phyloP scores from a whole-genome alignment of 1,140 invertebrate genomes.

The Macrosteles quadrilineatus region DNA sequence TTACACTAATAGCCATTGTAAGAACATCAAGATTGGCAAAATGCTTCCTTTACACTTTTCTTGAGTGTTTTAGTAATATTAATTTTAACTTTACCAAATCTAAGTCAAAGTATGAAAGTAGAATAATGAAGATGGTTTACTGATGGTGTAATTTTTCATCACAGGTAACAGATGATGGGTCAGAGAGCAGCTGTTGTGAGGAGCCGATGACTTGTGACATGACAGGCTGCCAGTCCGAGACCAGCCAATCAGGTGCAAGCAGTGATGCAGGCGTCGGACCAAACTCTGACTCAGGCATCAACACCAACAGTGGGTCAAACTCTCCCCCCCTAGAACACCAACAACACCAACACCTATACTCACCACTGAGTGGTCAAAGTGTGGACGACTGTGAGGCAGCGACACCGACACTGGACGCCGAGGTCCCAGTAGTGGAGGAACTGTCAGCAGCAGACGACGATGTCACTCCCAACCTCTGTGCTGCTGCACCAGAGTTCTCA shows the following conservation, averaged over 20 bases:
- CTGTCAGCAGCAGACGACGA: conserved; percentile 14
- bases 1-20: too few species aligned
- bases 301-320: conserved; percentile 40
- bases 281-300: conserved; percentile 42
- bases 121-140: too few species aligned
- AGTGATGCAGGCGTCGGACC: conserved; percentile 38
- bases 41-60: too few species aligned
- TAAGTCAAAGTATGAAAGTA: too few species aligned
- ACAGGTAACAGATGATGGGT: conserved; percentile 42
- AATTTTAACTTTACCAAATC: too few species aligned
- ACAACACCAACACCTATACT: conserved; percentile 8
- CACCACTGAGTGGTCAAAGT: conserved; percentile 13
- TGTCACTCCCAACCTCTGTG: conserved; percentile 1
- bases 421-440: neutral
- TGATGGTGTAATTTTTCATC: too few species aligned
- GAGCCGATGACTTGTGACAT: conserved; percentile 31
- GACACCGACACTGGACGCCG: conserved; percentile 6
- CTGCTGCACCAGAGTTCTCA: neutral
- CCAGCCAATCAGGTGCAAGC: conserved; percentile 42
- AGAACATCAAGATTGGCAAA: too few species aligned
- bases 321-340: conserved; percentile 25
- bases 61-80: too few species aligned
- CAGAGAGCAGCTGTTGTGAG: conserved; percentile 43
- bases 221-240: conserved; percentile 34
- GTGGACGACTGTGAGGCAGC: neutral